These are phyloP conservation scores for Oedothorax gibbosus DNA, from an alignment of 1,140 invertebrate species.

Conservation along the genomic window DNA sequence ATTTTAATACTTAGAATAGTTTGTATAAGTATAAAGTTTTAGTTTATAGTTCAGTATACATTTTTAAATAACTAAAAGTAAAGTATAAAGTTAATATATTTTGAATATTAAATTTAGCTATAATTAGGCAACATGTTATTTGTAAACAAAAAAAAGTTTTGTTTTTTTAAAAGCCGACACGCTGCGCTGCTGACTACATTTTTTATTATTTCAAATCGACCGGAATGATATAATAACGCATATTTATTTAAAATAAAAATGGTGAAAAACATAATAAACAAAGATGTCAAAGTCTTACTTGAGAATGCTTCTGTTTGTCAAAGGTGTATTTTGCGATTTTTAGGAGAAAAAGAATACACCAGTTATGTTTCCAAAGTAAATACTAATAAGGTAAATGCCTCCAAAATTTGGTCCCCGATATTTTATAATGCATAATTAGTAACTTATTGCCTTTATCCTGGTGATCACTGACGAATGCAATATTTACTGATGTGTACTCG, in stretches of 20 bases:
- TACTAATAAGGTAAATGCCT: constrained; percentile 18
- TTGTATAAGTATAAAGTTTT: not conserved
- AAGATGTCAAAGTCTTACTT: constrained; percentile 19
- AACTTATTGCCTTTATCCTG: not conserved
- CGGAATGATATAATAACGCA: not conserved
- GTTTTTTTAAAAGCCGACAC: not conserved
- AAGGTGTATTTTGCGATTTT: constrained; percentile 38
- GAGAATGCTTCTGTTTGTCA: constrained; percentile 12
- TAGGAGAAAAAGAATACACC: constrained; percentile 28
- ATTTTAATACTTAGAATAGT: not conserved
- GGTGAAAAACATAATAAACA: not conserved
- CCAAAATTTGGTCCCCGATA: not conserved
- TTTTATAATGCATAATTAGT: not conserved
- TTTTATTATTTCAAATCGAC: not conserved
- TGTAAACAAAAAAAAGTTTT: not conserved
- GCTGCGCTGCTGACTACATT: not conserved
- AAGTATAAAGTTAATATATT: not conserved
- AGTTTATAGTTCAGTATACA: not conserved
- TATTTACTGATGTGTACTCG: not conserved
- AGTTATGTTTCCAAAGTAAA: constrained; percentile 18
- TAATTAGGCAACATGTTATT: not conserved
- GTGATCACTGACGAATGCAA: not conserved
- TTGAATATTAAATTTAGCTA: not conserved
- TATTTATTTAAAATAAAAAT: constrained; percentile 7
- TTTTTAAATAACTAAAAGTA: not conserved